Evolutionary conservation across 2,888 invertebrate species (phyloP), one percentile per base, ranked within the genome.

Genomic region (Gryllus longicercus): DNA sequence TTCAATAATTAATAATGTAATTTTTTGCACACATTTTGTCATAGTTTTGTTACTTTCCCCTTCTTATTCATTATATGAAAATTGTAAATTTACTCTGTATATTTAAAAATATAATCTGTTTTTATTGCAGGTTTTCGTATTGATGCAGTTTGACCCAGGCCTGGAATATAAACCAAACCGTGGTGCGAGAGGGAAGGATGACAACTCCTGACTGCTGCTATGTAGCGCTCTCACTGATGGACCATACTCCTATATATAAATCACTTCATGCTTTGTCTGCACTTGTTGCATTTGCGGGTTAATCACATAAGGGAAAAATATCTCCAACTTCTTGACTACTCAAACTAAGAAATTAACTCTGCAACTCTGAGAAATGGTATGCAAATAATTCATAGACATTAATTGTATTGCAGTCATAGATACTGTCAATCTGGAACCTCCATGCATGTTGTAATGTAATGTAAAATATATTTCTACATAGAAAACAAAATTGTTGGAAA

Each of bases 191-290:
- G 92, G 92, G 88, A 96, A 96, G 88, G 96, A 96, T 89, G 96
- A 96, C 90, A 96, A 96, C 90, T 96, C 96, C 94, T 97, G 96
- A 96, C 96, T 97, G 92, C 93, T 97, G 93, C 94, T 96, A 92
- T 97, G 97, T 96, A 97, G 97, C 95, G 96, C 96, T 93, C 96
- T 97, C 91, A 97, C 96, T 87, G 97, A 97, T 91, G 97, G 97
- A 91, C 96, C 96, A 90, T 97, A 97, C 92, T 95, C 95, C 88
- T 95, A 95, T 90, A 95, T 95, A 87, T 95, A 80, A 77, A 77
- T n/a, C 50, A 50, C 16, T 49, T 50, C 25, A 38, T 76, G 25
- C 23, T 21, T 76, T 25, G 38, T 76, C 76, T 76, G 76, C 63
- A 63, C 63, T 63, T 63, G 11, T 16, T n/a, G n/a, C 63, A 63